These are phyloP conservation scores for Hesperia comma DNA, from an alignment of 2,888 invertebrate species.

Conservation along the genomic window DNA sequence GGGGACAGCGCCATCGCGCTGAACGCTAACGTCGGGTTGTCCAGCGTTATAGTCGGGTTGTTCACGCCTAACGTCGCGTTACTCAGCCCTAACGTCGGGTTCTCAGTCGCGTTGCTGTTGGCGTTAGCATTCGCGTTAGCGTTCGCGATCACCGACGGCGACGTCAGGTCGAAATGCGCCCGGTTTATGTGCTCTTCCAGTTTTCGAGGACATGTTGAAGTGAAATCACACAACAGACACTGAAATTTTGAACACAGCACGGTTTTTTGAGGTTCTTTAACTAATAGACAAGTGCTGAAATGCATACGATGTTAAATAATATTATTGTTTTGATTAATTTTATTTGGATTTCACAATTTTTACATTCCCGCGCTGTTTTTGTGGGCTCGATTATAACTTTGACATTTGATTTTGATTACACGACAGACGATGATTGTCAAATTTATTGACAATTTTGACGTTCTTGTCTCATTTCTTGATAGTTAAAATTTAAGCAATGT, in stretches of 20 bases:
- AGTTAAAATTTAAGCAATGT: not conserved
- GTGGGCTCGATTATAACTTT: not conserved
- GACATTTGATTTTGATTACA: not conserved
- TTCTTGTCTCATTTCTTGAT: not conserved
- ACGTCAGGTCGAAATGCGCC: conserved; percentile 92
- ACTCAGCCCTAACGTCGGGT: conserved; percentile 61
- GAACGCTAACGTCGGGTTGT: conserved; percentile 57
- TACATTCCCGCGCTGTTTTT: conserved; percentile 22
- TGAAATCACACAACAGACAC: conserved; percentile 91
- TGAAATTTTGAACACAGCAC: conserved; percentile 58
- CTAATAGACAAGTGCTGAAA: too few species aligned
- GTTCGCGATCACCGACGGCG: conserved; percentile 85
- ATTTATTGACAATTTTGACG: not conserved
- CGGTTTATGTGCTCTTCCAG: conserved; percentile 93
- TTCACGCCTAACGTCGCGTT: conserved; percentile 65
- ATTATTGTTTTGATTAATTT: not conserved
- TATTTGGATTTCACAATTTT: conserved; percentile 3
- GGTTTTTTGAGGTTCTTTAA: not conserved
- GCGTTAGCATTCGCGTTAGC: conserved; percentile 70
- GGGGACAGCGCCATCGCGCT: conserved; percentile 78
- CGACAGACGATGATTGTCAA: conserved; percentile 6
- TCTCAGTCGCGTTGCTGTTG: conserved; percentile 58
- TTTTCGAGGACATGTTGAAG: conserved; percentile 88
- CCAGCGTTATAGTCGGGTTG: conserved; percentile 63
- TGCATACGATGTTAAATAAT: too few species aligned